These are phyloP conservation scores for Nicator chloris DNA, from an alignment of 2,113 vertebrate genomes.

Conservation along the genomic window DNA sequence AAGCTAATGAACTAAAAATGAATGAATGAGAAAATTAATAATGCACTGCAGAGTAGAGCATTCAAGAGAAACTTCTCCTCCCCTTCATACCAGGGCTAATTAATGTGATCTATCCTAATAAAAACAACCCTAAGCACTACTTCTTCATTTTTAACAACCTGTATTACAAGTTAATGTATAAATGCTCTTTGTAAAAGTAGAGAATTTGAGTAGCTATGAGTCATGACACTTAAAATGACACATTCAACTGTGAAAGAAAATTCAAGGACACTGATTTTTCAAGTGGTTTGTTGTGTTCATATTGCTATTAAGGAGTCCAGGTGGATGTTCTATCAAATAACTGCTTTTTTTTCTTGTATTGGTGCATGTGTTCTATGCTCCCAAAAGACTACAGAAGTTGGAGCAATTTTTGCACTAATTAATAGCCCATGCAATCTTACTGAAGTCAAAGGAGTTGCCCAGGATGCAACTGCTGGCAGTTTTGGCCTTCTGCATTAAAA, in stretches of 20 bases:
- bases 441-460: not conserved
- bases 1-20: constrained; percentile 51
- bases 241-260: not conserved
- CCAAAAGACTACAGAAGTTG: not conserved
- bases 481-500: not conserved
- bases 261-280: constrained; percentile 19
- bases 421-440: not conserved
- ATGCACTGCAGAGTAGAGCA: not conserved
- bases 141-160: constrained; percentile 27
- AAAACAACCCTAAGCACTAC: constrained; percentile 17
- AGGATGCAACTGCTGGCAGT: not conserved
- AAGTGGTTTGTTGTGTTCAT: not conserved
- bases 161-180: not conserved
- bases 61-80: constrained; percentile 18
- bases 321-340: not conserved
- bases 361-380: not conserved
- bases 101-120: constrained; percentile 35
- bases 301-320: not conserved
- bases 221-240: constrained; percentile 16
- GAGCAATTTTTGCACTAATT: not conserved
- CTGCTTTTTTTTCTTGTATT: not conserved
- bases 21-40: constrained; percentile 12
- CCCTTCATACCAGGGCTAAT: constrained; percentile 1
- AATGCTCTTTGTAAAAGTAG: not conserved
- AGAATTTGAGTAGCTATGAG: constrained; percentile 31